Evolutionary conservation across 2,888 invertebrate genomes (phyloP).

Genomic region (Eristalis pertinax): DNA sequence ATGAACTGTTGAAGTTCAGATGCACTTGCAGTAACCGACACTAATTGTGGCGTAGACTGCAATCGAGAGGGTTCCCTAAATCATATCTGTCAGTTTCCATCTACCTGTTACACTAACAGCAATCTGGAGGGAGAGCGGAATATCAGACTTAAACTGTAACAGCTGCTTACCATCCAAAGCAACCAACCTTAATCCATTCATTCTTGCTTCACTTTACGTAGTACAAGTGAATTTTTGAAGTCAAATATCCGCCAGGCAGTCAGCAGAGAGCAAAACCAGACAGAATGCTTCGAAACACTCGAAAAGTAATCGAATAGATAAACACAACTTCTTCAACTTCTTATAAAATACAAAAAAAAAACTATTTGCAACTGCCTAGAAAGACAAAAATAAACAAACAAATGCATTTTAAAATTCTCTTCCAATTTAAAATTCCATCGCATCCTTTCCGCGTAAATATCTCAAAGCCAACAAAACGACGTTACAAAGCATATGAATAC

Average conservation of each 20-base stretch:
- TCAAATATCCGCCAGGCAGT: background rate
- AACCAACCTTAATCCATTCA: too few relatives aligned
- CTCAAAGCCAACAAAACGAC: background rate
- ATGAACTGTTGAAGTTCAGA: too few relatives aligned
- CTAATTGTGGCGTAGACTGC: too few relatives aligned
- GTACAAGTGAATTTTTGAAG: background rate
- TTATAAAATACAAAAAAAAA: background rate
- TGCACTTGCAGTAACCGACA: too few relatives aligned
- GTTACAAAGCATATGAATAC: slow-evolving; percentile 20
- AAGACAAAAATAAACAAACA: background rate
- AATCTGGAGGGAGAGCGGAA: too few relatives aligned
- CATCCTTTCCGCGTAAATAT: background rate
- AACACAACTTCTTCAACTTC: background rate
- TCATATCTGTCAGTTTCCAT: too few relatives aligned
- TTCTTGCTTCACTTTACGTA: background rate
- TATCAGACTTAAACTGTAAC: too few relatives aligned
- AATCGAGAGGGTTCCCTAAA: too few relatives aligned
- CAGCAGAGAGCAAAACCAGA: background rate
- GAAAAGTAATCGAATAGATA: background rate
- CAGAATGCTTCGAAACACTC: background rate
- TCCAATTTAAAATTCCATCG: background rate
- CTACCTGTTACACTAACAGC: too few relatives aligned
- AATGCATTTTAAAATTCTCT: background rate
- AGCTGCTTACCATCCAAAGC: too few relatives aligned
- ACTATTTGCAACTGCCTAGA: background rate